Evolutionary conservation across 2,113 vertebrate species (phyloP), one percentile per base, ranked within the genome.

Genomic region (Ceyx cyanopectus): DNA sequence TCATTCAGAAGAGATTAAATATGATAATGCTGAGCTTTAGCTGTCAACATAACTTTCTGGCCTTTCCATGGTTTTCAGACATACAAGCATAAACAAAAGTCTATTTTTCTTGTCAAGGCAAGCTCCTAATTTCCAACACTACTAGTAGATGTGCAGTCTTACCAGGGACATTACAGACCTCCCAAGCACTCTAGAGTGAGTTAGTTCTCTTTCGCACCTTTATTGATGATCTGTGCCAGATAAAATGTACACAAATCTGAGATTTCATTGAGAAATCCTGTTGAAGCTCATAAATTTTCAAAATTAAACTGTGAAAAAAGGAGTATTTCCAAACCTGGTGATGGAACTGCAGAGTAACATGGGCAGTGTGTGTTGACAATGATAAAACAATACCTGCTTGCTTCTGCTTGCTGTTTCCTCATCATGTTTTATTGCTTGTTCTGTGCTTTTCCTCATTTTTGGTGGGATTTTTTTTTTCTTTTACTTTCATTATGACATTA

Each of bases 41-140:
- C 81, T 85, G 60, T 50, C 60, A 73, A 34, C 10, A 20, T 16
- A 69, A 53, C 14, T 81, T 92, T 77, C 58, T 91, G 69, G 34
- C 32, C 67, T 87, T 85, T 77, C 54, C 63, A 91, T 45, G 27
- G 7, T 92, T 95, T 82, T 69, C 56, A 87, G 85, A 70, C 26
- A 41, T 24, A 8, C 4, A 72, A 61, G 48, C 27, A 5, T 12
- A 68, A 37, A 61, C 27, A 54, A 40, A 54, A 40, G 40, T 62
- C 88, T 85, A 53, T 34, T 93, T 90, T 89, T 66, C 51, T 66
- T 92, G 69, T 89, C 30, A 56, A 82, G 75, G 15, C 50, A 77
- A 0, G 0, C 15, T 85, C 30, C 15, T 85, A 24, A 93, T 85
- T 94, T 95, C 46, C 46, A 69, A 60, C 43, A 34, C 32, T 87